A percentile compares a stretch with the other conserved stretches of the same genome.
phyloP scores from a whole-genome alignment of 2,113 vertebrate genomes.

The Nicator chloris region DNA sequence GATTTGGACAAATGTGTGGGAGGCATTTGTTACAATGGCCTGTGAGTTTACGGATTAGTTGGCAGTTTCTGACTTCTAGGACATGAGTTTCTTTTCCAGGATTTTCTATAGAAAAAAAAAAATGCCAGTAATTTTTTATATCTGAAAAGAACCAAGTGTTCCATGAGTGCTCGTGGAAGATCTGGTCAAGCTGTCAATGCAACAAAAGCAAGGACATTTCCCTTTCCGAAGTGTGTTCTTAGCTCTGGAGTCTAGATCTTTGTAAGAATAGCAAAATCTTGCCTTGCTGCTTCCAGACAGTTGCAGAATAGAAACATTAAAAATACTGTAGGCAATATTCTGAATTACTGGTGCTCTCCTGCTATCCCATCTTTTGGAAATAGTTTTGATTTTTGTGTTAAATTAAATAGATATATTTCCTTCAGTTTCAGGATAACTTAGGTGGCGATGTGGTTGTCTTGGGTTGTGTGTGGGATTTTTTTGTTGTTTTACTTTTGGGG shows the following conservation, averaged over 20 bases:
- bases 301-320: not conserved
- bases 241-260: not conserved
- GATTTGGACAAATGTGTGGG: not conserved
- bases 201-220: not conserved
- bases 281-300: not conserved
- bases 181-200: not conserved
- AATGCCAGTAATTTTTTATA: not conserved
- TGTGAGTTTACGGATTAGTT: not conserved
- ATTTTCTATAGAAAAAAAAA: not conserved
- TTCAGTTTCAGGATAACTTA: not conserved
- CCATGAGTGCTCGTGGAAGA: not conserved
- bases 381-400: not conserved
- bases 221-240: not conserved
- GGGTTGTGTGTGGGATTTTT: not conserved
- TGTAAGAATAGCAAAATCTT: not conserved
- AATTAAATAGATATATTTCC: not conserved
- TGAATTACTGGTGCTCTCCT: not conserved
- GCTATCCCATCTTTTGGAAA: not conserved
- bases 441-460: not conserved
- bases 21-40: not conserved
- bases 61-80: not conserved
- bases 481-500: not conserved
- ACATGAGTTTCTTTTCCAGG: not conserved
- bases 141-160: not conserved
- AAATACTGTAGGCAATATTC: not conserved